Conservation (phyloP, 2,113 vertebrate species). For the Sander lucioperca region DNA sequence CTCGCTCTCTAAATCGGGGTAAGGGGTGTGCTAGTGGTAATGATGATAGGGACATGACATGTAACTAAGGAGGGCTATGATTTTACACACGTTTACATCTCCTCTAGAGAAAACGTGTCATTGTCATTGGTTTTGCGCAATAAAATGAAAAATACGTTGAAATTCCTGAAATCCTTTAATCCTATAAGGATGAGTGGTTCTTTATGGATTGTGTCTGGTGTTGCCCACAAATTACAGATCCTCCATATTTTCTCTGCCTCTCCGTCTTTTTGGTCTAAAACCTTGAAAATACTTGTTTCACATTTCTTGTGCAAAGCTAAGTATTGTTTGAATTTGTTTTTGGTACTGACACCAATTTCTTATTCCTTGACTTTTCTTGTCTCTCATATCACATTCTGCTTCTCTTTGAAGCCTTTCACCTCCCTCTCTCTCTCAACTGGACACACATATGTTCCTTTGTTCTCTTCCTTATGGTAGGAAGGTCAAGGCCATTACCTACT, state of each 20-base stretch:
- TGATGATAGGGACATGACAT: constrained; percentile 63
- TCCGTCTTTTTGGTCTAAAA: not conserved
- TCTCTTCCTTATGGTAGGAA: not conserved
- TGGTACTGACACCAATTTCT: not conserved
- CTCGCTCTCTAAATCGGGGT: constrained; percentile 61
- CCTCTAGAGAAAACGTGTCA: constrained; percentile 38
- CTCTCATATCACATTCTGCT: not conserved
- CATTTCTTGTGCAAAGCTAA: not conserved
- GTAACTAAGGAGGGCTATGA: constrained; percentile 59
- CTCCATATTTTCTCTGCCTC: constrained; percentile 4
- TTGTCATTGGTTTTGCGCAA: constrained; percentile 15
- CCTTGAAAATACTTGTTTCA: not conserved
- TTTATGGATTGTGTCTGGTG: constrained; percentile 40
- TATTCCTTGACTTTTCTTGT: not conserved
- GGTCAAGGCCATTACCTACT: constrained; percentile 29
- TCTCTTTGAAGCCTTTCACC: constrained; percentile 13
- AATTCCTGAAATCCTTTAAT: constrained; percentile 52
- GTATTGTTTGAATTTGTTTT: not conserved
- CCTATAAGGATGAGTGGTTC: constrained; percentile 24
- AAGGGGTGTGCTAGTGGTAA: constrained; percentile 63
- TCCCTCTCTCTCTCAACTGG: not conserved
- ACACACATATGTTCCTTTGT: constrained; percentile 7
- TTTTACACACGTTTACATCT: constrained; percentile 57
- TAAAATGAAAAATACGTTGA: constrained; percentile 41
- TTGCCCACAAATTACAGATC: not conserved